Conservation (phyloP, 2,888 invertebrate species). For the Tanytarsus gracilentus region DNA sequence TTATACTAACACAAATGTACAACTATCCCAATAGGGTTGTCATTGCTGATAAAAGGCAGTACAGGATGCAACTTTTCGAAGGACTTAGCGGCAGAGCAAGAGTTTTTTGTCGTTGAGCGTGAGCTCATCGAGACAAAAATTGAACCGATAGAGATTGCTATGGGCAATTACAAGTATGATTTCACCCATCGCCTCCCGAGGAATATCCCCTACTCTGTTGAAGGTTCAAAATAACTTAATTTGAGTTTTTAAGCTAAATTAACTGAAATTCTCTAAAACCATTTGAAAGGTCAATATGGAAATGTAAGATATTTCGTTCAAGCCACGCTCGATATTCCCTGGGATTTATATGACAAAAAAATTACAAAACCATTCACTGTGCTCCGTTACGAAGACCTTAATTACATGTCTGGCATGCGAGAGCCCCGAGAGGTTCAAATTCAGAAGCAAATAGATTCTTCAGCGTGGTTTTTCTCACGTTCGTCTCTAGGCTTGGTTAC, state of each 20-base stretch:
- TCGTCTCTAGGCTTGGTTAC: not conserved
- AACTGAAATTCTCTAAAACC: no score
- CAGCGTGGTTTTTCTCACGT: conserved; percentile 12
- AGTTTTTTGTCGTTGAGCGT: conserved; percentile 1
- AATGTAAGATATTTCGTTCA: conserved; percentile 15
- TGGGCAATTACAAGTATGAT: conserved; percentile 6
- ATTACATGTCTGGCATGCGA: conserved; percentile 18
- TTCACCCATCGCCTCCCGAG: conserved; percentile 9
- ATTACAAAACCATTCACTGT: not conserved
- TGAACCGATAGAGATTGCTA: not conserved
- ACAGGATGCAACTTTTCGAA: not conserved
- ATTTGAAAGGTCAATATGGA: conserved; percentile 2
- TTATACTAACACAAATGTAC: not conserved
- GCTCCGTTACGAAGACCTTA: conserved; percentile 10
- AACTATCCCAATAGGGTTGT: not conserved
- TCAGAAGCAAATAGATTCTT: conserved; percentile 11
- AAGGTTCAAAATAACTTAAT: no score
- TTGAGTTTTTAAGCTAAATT: no score
- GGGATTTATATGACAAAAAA: conserved; percentile 10
- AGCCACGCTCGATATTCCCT: conserved; percentile 16
- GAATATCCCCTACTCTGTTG: conserved; percentile 10
- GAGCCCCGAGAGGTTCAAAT: not conserved
- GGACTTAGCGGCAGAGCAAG: conserved; percentile 10
- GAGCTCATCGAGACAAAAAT: not conserved
- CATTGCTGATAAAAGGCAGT: conserved; percentile 9